Evolutionary conservation across 2,888 invertebrate species (phyloP).

Genomic region (Chymomyza amoena): DNA sequence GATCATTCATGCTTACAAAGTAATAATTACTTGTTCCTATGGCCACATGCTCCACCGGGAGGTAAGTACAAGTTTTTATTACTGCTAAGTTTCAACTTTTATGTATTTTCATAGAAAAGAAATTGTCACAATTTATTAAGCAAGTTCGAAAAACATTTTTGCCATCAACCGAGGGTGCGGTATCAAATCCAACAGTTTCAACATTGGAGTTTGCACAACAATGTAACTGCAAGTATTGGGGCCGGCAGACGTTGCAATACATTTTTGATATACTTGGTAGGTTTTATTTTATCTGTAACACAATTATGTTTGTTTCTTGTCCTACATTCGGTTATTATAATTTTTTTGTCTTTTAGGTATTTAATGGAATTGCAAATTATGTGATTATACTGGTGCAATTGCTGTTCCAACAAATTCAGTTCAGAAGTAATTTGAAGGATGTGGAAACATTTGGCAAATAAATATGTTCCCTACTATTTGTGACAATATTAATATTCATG

Average conservation of each 20-base stretch:
- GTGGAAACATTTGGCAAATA: constrained; percentile 39
- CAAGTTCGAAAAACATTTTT: constrained; percentile 44
- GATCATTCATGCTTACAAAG: constrained; percentile 60
- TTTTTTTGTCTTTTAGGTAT: constrained; percentile 47
- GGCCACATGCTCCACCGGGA: constrained; percentile 63
- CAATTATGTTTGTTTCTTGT: neutral
- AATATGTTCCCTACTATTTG: no score
- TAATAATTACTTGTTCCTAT: constrained; percentile 59
- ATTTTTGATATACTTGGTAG: constrained; percentile 62
- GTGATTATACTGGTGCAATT: constrained; percentile 73
- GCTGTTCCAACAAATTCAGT: constrained; percentile 67
- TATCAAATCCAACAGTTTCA: constrained; percentile 42
- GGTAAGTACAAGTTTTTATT: constrained; percentile 44
- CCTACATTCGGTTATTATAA: neutral
- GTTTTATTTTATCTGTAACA: constrained; percentile 10
- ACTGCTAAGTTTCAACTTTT: constrained; percentile 5
- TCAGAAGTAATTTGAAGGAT: constrained; percentile 41
- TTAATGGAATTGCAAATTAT: constrained; percentile 70
- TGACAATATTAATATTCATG: no score
- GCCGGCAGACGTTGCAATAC: constrained; percentile 50
- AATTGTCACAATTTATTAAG: constrained; percentile 55
- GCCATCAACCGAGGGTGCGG: constrained; percentile 13
- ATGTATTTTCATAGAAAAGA: constrained; percentile 48
- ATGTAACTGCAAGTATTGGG: constrained; percentile 59
- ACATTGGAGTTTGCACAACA: constrained; percentile 63